Evolutionary conservation across 2,113 vertebrate species (phyloP).

Genomic region (Fregetta grallaria): DNA sequence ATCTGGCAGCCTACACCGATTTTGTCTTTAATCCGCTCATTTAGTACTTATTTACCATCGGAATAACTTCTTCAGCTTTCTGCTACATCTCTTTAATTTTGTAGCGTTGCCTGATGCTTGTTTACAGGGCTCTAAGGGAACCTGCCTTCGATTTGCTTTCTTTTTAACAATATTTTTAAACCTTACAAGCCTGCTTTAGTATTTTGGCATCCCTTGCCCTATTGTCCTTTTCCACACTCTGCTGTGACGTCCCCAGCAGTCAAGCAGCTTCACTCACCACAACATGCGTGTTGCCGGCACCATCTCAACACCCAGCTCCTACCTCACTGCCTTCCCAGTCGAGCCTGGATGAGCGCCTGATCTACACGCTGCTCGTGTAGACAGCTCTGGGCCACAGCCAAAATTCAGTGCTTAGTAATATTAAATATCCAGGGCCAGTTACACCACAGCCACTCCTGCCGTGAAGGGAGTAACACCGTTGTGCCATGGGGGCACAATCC

Average conservation of each 20-base stretch:
- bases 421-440: not conserved
- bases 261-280: not conserved
- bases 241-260: not conserved
- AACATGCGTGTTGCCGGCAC: fast-evolving
- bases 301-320: not conserved
- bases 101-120: not conserved
- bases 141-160: not conserved
- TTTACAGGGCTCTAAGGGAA: not conserved
- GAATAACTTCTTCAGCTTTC: not conserved
- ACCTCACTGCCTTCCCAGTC: fast-evolving
- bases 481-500: not conserved
- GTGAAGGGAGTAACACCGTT: not conserved
- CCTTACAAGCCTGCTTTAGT: not conserved
- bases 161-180: not conserved
- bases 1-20: not conserved
- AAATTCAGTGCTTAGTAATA: not conserved
- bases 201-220: not conserved
- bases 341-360: not conserved
- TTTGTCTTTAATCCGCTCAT: not conserved
- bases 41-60: not conserved
- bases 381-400: not conserved
- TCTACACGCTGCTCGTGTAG: not conserved
- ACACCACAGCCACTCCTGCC: not conserved
- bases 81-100: not conserved
- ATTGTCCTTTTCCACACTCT: not conserved